Conservation (phyloP, 2,888 invertebrate genomes). For the Amiota minor region DNA sequence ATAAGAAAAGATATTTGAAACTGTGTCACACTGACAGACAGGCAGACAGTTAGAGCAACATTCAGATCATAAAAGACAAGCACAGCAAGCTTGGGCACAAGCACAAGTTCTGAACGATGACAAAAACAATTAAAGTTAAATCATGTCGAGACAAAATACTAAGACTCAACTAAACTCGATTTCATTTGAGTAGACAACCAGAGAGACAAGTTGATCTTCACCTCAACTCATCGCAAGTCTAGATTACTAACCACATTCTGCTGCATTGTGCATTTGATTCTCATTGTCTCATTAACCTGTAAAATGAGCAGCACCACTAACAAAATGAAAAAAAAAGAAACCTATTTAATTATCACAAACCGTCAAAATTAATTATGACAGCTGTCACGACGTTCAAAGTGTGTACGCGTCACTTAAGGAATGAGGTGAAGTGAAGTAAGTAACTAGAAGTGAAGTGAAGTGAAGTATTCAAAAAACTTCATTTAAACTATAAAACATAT, state of each 20-base stretch:
- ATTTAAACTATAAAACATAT: no score
- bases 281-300: conserved; percentile 28
- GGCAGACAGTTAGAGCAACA: not conserved
- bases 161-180: conserved; percentile 8
- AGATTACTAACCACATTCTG: conserved; percentile 15
- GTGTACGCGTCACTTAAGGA: not conserved
- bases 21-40: conserved; percentile 12
- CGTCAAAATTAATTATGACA: conserved; percentile 74
- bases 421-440: not conserved
- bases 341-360: conserved; percentile 71
- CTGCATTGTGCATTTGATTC: conserved; percentile 2
- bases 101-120: not conserved
- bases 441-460: no score
- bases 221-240: not conserved
- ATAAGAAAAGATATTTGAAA: conserved; percentile 14
- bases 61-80: not conserved
- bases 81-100: not conserved
- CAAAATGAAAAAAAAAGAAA: conserved; percentile 28
- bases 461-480: no score
- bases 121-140: conserved; percentile 13
- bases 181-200: not conserved
- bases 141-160: not conserved
- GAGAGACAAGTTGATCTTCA: not conserved
- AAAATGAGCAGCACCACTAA: conserved; percentile 32
- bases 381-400: conserved; percentile 68